Conservation (phyloP, 2,888 invertebrate species). For the Hybos culiciformis region DNA sequence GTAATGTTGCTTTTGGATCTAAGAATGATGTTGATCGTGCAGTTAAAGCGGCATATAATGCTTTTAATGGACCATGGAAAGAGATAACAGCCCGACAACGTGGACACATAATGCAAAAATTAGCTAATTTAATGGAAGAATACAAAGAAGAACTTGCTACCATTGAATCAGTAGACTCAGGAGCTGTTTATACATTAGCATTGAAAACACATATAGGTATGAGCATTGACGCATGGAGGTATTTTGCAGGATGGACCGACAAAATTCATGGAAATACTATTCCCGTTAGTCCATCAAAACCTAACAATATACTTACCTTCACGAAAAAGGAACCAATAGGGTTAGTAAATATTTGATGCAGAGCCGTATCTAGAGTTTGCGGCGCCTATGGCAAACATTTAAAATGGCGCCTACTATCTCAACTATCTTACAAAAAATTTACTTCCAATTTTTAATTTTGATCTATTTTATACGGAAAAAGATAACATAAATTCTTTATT, state of each 20-base stretch:
- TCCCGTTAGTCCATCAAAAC: constrained; percentile 83
- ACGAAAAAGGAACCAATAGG: constrained; percentile 86
- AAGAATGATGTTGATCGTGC: constrained; percentile 74
- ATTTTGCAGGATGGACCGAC: constrained; percentile 95
- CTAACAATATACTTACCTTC: constrained; percentile 76
- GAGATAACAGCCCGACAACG: constrained; percentile 86
- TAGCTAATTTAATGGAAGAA: constrained; percentile 90
- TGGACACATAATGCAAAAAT: constrained; percentile 65
- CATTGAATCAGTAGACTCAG: constrained; percentile 84
- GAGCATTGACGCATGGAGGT: constrained; percentile 94
- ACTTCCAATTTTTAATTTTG: too few species aligned
- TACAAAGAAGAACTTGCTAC: constrained; percentile 92
- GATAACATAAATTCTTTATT: too few species aligned
- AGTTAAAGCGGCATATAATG: constrained; percentile 73
- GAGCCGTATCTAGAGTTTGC: too few species aligned
- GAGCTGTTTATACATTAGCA: constrained; percentile 92
- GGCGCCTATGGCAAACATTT: too few species aligned
- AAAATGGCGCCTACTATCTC: too few species aligned
- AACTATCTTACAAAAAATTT: too few species aligned
- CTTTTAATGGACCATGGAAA: constrained; percentile 90
- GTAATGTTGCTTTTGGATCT: constrained; percentile 59
- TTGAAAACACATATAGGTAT: constrained; percentile 94
- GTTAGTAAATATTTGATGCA: constrained; percentile 32
- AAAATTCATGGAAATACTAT: constrained; percentile 87
- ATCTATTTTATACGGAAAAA: too few species aligned